Evolutionary conservation across 1,140 invertebrate genomes (phyloP).

Genomic region (Odontomachus brunneus): DNA sequence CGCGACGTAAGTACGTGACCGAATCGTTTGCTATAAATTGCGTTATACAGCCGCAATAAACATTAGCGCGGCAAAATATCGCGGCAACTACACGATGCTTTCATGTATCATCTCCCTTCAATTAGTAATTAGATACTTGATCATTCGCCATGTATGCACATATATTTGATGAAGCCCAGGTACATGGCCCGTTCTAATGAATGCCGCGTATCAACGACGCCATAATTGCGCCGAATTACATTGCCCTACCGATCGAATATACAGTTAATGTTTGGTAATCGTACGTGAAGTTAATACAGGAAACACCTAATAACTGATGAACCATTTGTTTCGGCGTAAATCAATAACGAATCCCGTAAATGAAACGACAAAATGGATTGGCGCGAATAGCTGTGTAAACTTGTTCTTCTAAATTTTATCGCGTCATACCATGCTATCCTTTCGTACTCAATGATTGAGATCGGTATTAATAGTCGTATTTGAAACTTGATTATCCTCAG

Average conservation of each 20-base stretch:
- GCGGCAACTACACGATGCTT: slow-evolving; percentile 9
- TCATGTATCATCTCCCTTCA: slow-evolving; percentile 54
- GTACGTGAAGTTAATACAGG: slow-evolving; percentile 38
- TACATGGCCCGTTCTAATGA: slow-evolving; percentile 62
- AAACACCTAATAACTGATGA: slow-evolving; percentile 23
- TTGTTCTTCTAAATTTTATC: not conserved
- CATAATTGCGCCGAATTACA: slow-evolving; percentile 65
- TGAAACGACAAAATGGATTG: not conserved
- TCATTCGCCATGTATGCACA: slow-evolving; percentile 60
- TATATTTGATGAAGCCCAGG: slow-evolving; percentile 66
- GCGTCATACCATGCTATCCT: not conserved
- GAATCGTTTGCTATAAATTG: not conserved
- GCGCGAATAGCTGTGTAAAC: not conserved
- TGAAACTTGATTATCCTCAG: no score
- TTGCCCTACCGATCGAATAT: slow-evolving; percentile 34
- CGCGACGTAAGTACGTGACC: slow-evolving; percentile 25
- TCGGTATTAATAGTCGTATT: no score
- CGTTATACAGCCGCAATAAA: not conserved
- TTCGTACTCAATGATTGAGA: not conserved
- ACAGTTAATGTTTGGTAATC: slow-evolving; percentile 41
- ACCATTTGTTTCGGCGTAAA: slow-evolving; percentile 8
- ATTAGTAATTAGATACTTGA: slow-evolving; percentile 68
- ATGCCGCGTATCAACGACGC: slow-evolving; percentile 51
- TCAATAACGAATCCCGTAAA: not conserved
- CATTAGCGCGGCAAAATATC: slow-evolving; percentile 42